phyloP scores from a whole-genome alignment of 2,113 vertebrate species.

The Grallaria varia region DNA sequence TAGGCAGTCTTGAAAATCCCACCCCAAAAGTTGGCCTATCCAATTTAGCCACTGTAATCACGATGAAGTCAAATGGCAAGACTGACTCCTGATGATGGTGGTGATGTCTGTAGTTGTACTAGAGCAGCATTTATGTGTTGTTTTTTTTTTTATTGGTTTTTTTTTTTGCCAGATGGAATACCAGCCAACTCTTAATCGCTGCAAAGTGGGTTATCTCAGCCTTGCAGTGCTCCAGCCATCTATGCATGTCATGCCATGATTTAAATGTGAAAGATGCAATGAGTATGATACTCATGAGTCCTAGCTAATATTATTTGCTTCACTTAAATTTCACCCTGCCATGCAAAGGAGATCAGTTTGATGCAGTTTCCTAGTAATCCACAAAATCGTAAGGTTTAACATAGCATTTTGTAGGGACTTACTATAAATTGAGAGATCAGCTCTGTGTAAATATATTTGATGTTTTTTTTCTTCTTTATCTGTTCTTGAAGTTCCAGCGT shows the following conservation, averaged over 20 bases:
- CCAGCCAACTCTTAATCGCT: constrained; percentile 59
- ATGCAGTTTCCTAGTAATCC: constrained; percentile 77
- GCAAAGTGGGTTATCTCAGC: constrained; percentile 71
- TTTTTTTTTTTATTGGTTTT: neutral
- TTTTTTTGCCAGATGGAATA: constrained; percentile 60
- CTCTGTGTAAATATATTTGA: constrained; percentile 72
- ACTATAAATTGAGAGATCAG: constrained; percentile 75
- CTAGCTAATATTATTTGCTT: constrained; percentile 75
- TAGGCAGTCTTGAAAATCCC: constrained; percentile 62
- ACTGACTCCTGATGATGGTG: constrained; percentile 31
- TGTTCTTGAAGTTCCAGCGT: constrained; percentile 68
- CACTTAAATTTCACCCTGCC: constrained; percentile 74
- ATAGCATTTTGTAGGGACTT: constrained; percentile 71
- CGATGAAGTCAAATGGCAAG: neutral
- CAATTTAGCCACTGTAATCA: constrained; percentile 23
- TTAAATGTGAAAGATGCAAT: constrained; percentile 74
- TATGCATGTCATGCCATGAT: constrained; percentile 72
- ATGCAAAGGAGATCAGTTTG: constrained; percentile 73
- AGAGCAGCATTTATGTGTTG: neutral
- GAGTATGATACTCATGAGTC: constrained; percentile 66
- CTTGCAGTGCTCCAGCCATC: constrained; percentile 63
- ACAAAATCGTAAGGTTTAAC: constrained; percentile 70
- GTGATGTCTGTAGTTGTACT: constrained; percentile 24
- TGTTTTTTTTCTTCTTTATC: constrained; percentile 72
- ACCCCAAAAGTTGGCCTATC: constrained; percentile 61